Evolutionary conservation across 2,888 invertebrate species (phyloP), one percentile per base, ranked within the genome.

Genomic region (Seira sanloemensis): DNA sequence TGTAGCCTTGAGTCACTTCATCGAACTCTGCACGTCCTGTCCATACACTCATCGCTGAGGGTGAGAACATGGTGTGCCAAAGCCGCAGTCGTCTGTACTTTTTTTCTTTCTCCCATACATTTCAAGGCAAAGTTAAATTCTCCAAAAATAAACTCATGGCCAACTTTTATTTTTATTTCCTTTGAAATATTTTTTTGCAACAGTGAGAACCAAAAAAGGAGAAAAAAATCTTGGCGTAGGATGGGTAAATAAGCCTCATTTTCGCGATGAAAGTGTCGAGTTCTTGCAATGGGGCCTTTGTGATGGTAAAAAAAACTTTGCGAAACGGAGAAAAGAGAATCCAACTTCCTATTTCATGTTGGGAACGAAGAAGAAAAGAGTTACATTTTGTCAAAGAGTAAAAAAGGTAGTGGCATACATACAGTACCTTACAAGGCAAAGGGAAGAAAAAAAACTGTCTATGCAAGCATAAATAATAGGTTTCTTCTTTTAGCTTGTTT

Each of bases 401-500:
- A 72, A 66, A 50, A 23, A 27, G 73, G 19, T 50, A 50, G 21
- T 62, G 5, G 2, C 2, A 23, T 16, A 18, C n/a, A 50, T 2
- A 62, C 21, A 58, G 19, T 62, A 71, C 76, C 74, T 71, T 66
- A 71, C 69, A 62, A 65, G 58, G 67, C 62, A 37, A 58, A 26
- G 25, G 25, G 54, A 68, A 79, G 26, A 37, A 69, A 74, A 69
- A 81, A 69, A 71, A 71, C 65, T 76, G 76, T 81, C 75, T 62
- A 81, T 23, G 76, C 75, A 81, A 71, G 76, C 81, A 81, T 81
- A 71, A 76, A 76, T 81, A 81, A 81, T 81, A 81, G 81, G 74
- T 24, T 25, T 79, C 46, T 62, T 58, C 37, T 37, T 72, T n/a
- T 50, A 62, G 12, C 21, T 62, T 62, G 23, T 24, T 81, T 65